phyloP scores from a whole-genome alignment of 1,140 invertebrate genomes.

The Phthorimaea operculella region DNA sequence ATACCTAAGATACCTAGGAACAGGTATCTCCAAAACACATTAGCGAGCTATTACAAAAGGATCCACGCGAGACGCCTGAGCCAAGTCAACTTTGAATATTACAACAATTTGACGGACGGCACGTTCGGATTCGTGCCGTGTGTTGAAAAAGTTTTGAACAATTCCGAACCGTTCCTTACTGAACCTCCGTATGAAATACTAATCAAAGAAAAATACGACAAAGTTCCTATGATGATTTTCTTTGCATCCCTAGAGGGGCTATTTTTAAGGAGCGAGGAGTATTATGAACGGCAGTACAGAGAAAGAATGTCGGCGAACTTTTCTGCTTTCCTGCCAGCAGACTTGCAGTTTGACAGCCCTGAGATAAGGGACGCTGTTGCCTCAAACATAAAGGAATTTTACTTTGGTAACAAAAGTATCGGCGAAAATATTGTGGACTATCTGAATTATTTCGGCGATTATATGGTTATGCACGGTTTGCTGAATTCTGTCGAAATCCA shows the following conservation, averaged over 20 bases:
- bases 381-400: conserved; percentile 13
- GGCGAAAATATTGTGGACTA: conserved; percentile 12
- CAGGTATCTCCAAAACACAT: conserved; percentile 41
- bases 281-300: conserved; percentile 15
- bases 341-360: conserved; percentile 14
- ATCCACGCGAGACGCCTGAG: conserved; percentile 13
- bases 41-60: conserved; percentile 13
- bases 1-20: conserved; percentile 36
- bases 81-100: conserved; percentile 11
- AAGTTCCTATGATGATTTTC: conserved; percentile 55
- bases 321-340: conserved; percentile 15
- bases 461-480: conserved; percentile 12
- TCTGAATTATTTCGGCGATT: conserved; percentile 23
- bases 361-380: conserved; percentile 6
- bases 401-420: conserved; percentile 16
- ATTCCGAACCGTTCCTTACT: conserved; percentile 58
- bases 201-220: conserved; percentile 41
- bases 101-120: conserved; percentile 17
- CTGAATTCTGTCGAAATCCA: conserved; percentile 15
- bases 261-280: conserved; percentile 31
- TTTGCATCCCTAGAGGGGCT: conserved; percentile 51
- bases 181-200: conserved; percentile 62
- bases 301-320: conserved; percentile 18
- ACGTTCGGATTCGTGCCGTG: conserved; percentile 20
- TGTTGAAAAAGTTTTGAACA: conserved; percentile 13